Base-by-base conservation (phyloP, 2,888 invertebrate species). In the Rhingia rostrata region DNA sequence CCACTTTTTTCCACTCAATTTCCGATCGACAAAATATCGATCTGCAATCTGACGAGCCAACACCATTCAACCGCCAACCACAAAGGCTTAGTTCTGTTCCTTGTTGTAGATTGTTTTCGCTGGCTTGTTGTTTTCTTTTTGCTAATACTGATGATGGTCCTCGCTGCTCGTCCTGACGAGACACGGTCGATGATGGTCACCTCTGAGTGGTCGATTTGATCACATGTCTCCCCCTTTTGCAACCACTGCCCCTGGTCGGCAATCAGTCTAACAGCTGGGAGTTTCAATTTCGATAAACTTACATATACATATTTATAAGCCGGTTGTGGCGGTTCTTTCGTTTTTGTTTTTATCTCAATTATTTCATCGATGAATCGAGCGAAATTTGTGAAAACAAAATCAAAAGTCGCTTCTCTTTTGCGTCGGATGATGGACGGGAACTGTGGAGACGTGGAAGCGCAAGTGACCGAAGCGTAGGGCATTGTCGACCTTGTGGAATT, bases 401-500 rank as follows among this genome's bases (percentile, higher is more conserved):
- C 81, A 85, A 81, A 81, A 85, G 72, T 77, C 49, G 56, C 32
- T 63, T 73, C 54, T 58, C 51, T 43, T 51, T 39, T 53, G 49
- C 54, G 53, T 0, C 14, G 64, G 47, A 49, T 67, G 64, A 53
- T 58, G 58, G 64, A 80, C 22, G 69, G 69, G 41, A 32, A 12
- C 9, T 58, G 56, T 6, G 61, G 67, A 54, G 84, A 80, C 14
- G 66, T 45, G 80, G 53, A 70, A 67, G 66, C 49, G 30, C 72
- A 60, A 80, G 70, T 78, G 77, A 79, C 74, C 83, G 78, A 72
- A 69, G 80, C 72, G 81, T 63, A 58, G 72, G 72, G 67, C 58
- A 75, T 75, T 72, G 81, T 54, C 87, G 87, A 87, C 87, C 87
- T 87, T 87, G 87, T 85, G 88, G 88, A 88, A 88, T 88, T 87